Conservation (phyloP, 1,140 invertebrate species). For the Papilio glaucus region DNA sequence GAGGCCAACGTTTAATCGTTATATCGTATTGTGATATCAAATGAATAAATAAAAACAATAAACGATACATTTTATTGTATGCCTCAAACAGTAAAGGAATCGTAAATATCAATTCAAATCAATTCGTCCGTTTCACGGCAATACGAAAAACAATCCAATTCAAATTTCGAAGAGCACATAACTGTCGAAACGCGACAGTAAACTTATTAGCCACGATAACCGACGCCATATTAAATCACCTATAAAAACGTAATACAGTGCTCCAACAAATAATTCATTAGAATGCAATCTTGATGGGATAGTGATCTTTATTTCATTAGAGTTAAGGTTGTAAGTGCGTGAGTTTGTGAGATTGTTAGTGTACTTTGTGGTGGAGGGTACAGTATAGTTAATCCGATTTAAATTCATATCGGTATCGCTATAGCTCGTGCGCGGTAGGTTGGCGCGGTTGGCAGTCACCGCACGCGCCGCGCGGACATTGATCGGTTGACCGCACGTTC, state of each 20-base stretch:
- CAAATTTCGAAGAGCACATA: conserved; percentile 41
- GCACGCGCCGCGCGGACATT: conserved; percentile 54
- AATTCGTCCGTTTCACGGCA: conserved; percentile 2
- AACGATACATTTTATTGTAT: conserved; percentile 25
- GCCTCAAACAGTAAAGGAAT: conserved; percentile 13
- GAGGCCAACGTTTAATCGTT: neutral
- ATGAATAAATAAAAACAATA: conserved; percentile 24
- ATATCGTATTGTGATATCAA: neutral
- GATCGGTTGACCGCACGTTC: conserved; percentile 44
- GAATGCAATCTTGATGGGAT: neutral
- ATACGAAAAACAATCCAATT: conserved; percentile 37
- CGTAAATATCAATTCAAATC: conserved; percentile 22
- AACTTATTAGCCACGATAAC: conserved; percentile 44
- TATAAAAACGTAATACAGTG: conserved; percentile 43
- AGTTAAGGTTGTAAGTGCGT: neutral
- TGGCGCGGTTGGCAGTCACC: conserved; percentile 54
- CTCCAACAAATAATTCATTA: neutral
- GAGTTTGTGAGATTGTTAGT: neutral
- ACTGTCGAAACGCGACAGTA: conserved; percentile 42
- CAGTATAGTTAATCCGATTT: conserved; percentile 66
- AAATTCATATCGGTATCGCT: conserved; percentile 68
- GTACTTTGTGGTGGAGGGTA: conserved; percentile 5
- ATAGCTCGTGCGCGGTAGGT: conserved; percentile 63
- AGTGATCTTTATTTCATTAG: neutral
- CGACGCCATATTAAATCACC: conserved; percentile 47